Evolutionary conservation across 2,888 invertebrate genomes (phyloP), one percentile per base, ranked within the genome.

Genomic region (Scaptomyza cyrtandrae): DNA sequence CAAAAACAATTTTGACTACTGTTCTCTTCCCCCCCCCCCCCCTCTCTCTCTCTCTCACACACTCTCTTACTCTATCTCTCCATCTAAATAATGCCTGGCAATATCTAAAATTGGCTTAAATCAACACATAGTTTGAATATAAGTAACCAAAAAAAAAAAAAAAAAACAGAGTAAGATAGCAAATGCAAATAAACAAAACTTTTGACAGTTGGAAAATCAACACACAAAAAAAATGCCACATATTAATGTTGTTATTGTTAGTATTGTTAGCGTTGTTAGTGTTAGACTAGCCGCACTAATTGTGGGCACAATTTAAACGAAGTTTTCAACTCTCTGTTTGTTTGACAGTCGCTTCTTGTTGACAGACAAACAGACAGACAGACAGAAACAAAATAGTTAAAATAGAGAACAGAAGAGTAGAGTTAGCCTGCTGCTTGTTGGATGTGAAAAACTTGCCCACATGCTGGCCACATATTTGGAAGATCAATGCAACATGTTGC

Each of bases 271-370:
- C 56, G 16, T 41, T n/a, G 27, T 43, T 48, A 16, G 19, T 27
- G n/a, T 44, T 53, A 24, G 63, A 57, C 48, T 59, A 43, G 56
- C 35, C 44, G 37, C 46, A 59, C 77, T 70, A 80, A 86, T 82
- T 78, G 81, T 83, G 71, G 78, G 64, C 67, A 73, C 54, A 65
- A 69, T 67, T 84, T 75, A 81, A 87, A 83, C 87, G 54, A 75
- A 83, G 87, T 85, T 87, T 67, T 85, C 68, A 78, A 50, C 72
- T 64, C 70, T 61, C 72, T 68, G 63, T 65, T 66, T 49, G 53
- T 43, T 62, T 84, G 62, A 54, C 78, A 62, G 84, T 75, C 81
- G 80, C 69, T 65, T 64, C 14, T 19, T 44, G 61, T 48, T 64
- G 72, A 69, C 72, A 62, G 14, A 43, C 46, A 33, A 60, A n/a